Percentiles rank a stretch among this genome's conserved stretches.
phyloP scores from a whole-genome alignment of 2,797 vertebrate genomes.

The Notolepis coatsorum region DNA sequence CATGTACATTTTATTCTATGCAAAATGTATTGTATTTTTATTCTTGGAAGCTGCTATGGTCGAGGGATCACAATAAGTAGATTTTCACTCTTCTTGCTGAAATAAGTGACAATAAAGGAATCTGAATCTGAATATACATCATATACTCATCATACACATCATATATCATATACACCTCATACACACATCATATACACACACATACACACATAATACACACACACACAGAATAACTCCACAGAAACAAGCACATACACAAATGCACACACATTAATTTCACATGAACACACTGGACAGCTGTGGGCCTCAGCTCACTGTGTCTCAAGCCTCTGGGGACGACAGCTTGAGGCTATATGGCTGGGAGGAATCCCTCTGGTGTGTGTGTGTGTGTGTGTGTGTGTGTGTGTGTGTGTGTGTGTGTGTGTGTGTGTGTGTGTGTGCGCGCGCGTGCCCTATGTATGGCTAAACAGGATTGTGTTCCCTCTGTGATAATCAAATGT shows the following conservation, averaged over 20 bases:
- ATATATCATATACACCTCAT: too few species aligned
- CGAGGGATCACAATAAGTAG: too few species aligned
- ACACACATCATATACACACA: neutral
- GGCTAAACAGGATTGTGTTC: too few species aligned
- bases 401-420: neutral
- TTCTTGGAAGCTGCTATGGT: too few species aligned
- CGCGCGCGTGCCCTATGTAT: too few species aligned
- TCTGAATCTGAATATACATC: too few species aligned
- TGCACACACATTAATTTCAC: slow-evolving; percentile 18
- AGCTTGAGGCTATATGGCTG: neutral
- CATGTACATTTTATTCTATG: too few species aligned
- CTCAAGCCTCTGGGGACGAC: neutral
- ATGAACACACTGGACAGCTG: neutral
- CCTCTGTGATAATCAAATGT: neutral
- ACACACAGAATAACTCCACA: neutral
- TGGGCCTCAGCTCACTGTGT: neutral
- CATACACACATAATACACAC: neutral
- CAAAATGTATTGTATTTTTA: too few species aligned
- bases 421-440: neutral
- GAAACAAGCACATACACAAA: neutral
- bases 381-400: neutral
- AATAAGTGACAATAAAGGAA: too few species aligned
- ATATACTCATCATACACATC: neutral
- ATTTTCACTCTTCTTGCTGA: too few species aligned
- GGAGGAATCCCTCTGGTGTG: neutral